These are phyloP conservation scores for Chymomyza amoena DNA, from an alignment of 2,888 invertebrate species.

Conservation along the genomic window DNA sequence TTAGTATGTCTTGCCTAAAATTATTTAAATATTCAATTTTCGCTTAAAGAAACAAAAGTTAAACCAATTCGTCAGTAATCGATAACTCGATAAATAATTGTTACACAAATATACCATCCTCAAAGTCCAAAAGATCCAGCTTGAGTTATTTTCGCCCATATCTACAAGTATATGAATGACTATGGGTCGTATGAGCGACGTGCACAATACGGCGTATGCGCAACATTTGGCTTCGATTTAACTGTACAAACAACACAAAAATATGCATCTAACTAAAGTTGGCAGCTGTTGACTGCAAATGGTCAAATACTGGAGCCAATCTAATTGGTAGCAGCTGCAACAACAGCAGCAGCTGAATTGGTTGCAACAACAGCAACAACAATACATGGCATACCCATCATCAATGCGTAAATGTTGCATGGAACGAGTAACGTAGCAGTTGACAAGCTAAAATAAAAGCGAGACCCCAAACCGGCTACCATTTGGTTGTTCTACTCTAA, in stretches of 20 bases:
- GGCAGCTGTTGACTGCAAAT: constrained; percentile 21
- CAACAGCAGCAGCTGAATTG: constrained; percentile 31
- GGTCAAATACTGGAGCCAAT: constrained; percentile 38
- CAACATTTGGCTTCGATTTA: constrained; percentile 30
- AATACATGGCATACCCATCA: constrained; percentile 3
- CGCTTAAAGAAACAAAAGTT: too few species aligned
- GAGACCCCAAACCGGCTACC: constrained; percentile 1
- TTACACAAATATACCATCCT: too few species aligned
- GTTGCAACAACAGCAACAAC: constrained; percentile 4
- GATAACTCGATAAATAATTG: too few species aligned
- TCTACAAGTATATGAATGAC: neutral
- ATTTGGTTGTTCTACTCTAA: neutral
- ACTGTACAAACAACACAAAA: constrained; percentile 16
- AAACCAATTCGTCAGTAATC: too few species aligned
- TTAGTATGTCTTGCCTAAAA: too few species aligned
- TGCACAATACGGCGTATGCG: constrained; percentile 46
- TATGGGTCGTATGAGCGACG: constrained; percentile 57
- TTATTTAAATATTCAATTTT: too few species aligned
- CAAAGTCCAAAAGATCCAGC: too few species aligned
- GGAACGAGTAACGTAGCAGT: neutral
- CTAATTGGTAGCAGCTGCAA: constrained; percentile 50
- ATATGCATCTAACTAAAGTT: constrained; percentile 42
- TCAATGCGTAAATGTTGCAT: constrained; percentile 19
- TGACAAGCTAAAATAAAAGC: neutral
- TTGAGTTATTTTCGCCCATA: too few species aligned